These are phyloP conservation scores for Malurus melanocephalus DNA, from an alignment of 2,113 vertebrate genomes.

Conservation along the genomic window DNA sequence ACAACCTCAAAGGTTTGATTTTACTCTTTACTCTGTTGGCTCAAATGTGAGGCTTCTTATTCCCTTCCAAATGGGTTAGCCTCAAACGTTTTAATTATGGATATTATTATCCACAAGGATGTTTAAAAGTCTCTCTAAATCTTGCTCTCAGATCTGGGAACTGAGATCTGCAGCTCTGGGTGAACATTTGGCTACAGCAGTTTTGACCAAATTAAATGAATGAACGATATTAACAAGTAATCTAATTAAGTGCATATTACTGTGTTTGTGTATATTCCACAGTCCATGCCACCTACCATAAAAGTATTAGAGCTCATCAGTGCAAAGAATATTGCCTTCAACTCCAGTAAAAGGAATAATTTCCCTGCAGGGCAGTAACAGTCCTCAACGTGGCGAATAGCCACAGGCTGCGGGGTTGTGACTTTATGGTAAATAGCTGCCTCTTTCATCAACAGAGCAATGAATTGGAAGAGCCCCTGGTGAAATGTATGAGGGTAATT, in stretches of 20 bases:
- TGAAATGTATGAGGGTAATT: slow-evolving; percentile 68
- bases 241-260: slow-evolving; percentile 59
- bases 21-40: neutral
- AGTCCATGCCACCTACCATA: slow-evolving; percentile 55
- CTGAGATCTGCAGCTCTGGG: neutral
- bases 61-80: neutral
- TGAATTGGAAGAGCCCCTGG: slow-evolving; percentile 67
- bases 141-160: slow-evolving; percentile 10
- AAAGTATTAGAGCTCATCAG: slow-evolving; percentile 66
- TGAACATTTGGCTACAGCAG: slow-evolving; percentile 48
- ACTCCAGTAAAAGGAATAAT: slow-evolving; percentile 61
- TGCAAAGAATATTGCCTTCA: slow-evolving; percentile 62
- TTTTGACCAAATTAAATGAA: slow-evolving; percentile 60
- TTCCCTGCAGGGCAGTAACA: slow-evolving; percentile 66
- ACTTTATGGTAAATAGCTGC: slow-evolving; percentile 67
- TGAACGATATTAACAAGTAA: slow-evolving; percentile 58
- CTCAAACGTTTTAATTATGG: neutral
- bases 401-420: slow-evolving; percentile 57
- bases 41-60: neutral
- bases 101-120: neutral
- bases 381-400: slow-evolving; percentile 39
- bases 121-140: slow-evolving; percentile 4
- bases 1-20: neutral
- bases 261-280: slow-evolving; percentile 51
- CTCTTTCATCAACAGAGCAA: slow-evolving; percentile 65